Conservation (phyloP, 2,888 invertebrate species). For the Sisyra terminalis region DNA sequence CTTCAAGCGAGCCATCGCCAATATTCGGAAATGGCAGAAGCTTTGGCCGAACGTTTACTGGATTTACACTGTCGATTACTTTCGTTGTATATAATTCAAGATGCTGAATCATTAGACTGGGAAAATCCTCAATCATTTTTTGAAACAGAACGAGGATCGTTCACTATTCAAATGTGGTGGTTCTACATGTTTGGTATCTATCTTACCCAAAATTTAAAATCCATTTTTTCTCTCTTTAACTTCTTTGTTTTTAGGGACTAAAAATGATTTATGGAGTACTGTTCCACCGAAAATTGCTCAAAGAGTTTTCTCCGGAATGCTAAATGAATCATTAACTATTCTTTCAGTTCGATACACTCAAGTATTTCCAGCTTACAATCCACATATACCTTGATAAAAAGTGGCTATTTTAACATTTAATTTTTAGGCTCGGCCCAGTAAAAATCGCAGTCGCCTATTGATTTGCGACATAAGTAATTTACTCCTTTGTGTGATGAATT, state of each 20-base stretch:
- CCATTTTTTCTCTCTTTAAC: no score
- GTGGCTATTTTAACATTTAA: not conserved
- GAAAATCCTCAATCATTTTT: constrained; percentile 45
- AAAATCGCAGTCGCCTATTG: constrained; percentile 37
- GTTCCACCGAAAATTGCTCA: constrained; percentile 83
- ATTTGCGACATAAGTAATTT: constrained; percentile 62
- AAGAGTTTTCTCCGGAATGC: constrained; percentile 67
- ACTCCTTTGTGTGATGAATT: constrained; percentile 54
- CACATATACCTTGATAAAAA: no score
- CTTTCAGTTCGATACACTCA: constrained; percentile 65
- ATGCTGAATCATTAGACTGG: constrained; percentile 64
- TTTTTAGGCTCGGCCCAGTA: constrained; percentile 46
- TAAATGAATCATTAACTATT: constrained; percentile 71
- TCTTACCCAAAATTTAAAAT: no score
- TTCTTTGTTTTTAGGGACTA: constrained; percentile 39
- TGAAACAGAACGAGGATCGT: constrained; percentile 61
- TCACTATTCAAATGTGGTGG: constrained; percentile 80
- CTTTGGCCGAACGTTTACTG: constrained; percentile 62
- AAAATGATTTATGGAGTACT: constrained; percentile 69
- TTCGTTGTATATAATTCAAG: constrained; percentile 65
- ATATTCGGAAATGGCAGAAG: constrained; percentile 70
- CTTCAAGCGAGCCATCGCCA: constrained; percentile 46
- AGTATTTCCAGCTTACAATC: no score
- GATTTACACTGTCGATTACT: constrained; percentile 66
- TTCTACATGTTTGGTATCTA: constrained; percentile 70